Percentiles rank a stretch among this genome's conserved stretches.
phyloP scores from a whole-genome alignment of 2,888 invertebrate genomes.

The Geophilus truncorum region DNA sequence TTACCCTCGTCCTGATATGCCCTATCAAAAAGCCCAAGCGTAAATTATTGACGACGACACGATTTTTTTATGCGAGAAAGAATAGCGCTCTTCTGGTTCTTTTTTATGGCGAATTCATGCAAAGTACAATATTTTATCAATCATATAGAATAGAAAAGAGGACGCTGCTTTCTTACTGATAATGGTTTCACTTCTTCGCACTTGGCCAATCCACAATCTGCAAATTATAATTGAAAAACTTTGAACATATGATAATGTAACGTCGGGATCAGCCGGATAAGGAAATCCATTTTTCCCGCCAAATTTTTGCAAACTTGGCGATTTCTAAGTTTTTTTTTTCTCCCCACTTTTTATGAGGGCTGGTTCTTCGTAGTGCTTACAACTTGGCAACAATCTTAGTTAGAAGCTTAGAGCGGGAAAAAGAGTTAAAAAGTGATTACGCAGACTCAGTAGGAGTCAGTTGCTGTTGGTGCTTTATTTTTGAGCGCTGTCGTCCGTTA shows the following conservation, averaged over 20 bases:
- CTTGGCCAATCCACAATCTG: conserved; percentile 33
- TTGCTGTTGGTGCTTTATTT: not conserved
- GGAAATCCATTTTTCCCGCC: conserved; percentile 22
- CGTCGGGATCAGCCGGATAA: conserved; percentile 13
- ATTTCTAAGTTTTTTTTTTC: not conserved
- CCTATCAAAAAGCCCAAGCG: conserved; percentile 31
- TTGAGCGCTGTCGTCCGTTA: conserved; percentile 18
- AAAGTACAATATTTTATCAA: conserved; percentile 36
- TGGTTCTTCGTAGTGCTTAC: not conserved
- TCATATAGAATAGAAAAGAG: conserved; percentile 14
- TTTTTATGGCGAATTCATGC: conserved; percentile 34
- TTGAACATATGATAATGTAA: conserved; percentile 35
- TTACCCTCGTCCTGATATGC: conserved; percentile 28
- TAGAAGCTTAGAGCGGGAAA: not conserved
- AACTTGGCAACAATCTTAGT: conserved; percentile 21
- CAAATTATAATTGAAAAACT: conserved; percentile 35
- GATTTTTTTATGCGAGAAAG: conserved; percentile 28
- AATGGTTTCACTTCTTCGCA: conserved; percentile 29
- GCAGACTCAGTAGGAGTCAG: conserved; percentile 1
- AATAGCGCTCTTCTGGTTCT: conserved; percentile 28
- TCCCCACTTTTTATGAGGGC: not conserved
- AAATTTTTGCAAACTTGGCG: not conserved
- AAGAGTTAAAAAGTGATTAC: conserved; percentile 25
- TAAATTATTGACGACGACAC: conserved; percentile 33
- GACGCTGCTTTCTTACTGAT: conserved; percentile 26